A percentile compares a stretch with the other conserved stretches of the same genome.
These are phyloP conservation scores for Abramis brama DNA, from an alignment of 2,113 vertebrate genomes.

Conservation along the genomic window DNA sequence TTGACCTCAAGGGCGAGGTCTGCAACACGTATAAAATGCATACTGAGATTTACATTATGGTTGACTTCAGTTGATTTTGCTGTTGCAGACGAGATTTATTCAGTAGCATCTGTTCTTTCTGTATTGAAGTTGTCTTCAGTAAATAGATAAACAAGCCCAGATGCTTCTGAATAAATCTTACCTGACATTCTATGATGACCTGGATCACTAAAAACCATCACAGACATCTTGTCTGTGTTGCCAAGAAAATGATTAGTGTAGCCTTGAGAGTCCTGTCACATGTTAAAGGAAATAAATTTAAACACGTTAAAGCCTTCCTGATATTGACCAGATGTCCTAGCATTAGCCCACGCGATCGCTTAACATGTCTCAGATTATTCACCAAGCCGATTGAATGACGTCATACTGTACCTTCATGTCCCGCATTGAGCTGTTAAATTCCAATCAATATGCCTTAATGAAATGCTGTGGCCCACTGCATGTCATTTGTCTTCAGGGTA, in stretches of 20 bases:
- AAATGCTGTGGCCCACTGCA: constrained; percentile 37
- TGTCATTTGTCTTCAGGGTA: constrained; percentile 36
- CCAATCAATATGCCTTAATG: constrained; percentile 56
- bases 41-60: constrained; percentile 1
- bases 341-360: background rate
- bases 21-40: background rate
- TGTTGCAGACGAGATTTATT: background rate
- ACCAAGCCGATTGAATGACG: constrained; percentile 10
- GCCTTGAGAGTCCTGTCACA: constrained; percentile 11
- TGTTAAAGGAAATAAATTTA: background rate
- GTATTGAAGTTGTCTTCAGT: constrained; percentile 4
- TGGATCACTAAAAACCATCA: background rate
- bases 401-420: constrained; percentile 29
- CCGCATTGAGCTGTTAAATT: constrained; percentile 36
- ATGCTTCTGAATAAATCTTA: background rate
- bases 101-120: constrained; percentile 14
- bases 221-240: background rate
- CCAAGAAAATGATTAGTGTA: background rate
- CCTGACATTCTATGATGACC: constrained; percentile 21
- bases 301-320: constrained; percentile 19
- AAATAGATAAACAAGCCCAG: constrained; percentile 28
- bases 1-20: too few relatives aligned
- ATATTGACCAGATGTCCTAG: constrained; percentile 15
- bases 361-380: constrained; percentile 1
- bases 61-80: background rate